Evolutionary conservation across 2,888 invertebrate genomes (phyloP).

Genomic region (Eretmocerus hayati): DNA sequence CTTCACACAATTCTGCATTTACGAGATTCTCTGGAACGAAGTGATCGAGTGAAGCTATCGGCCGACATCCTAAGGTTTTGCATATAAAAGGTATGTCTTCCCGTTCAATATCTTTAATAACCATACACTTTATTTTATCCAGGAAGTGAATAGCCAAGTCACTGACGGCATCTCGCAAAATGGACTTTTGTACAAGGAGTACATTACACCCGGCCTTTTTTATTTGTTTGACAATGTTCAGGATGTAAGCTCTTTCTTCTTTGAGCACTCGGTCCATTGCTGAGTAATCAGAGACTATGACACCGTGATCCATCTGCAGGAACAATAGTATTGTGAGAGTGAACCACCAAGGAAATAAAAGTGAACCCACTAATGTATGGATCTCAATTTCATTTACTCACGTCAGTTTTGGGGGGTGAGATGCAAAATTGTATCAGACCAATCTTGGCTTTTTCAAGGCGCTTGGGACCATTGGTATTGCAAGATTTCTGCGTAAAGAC

Average conservation of each 20-base stretch:
- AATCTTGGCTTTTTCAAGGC: constrained; percentile 96
- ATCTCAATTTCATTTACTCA: constrained; percentile 46
- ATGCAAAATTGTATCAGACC: constrained; percentile 99
- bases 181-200: constrained; percentile 80
- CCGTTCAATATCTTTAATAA: constrained; percentile 94
- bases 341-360: neutral
- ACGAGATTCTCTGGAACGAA: constrained; percentile 89
- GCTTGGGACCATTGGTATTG: constrained; percentile 85
- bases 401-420: constrained; percentile 98
- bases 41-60: constrained; percentile 97
- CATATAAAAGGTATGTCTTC: constrained; percentile 98
- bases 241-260: constrained; percentile 94
- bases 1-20: constrained; percentile 89
- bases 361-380: neutral
- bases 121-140: constrained; percentile 98
- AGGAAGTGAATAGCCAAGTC: constrained; percentile 96
- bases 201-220: constrained; percentile 99
- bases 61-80: constrained; percentile 88
- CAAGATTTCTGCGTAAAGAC: constrained; percentile 86
- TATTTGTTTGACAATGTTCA: constrained; percentile 97
- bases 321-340: neutral
- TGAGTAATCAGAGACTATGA: constrained; percentile 96
- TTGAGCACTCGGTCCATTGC: constrained; percentile 98
- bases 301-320: constrained; percentile 85
- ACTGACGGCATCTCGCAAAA: constrained; percentile 86